phyloP scores from a whole-genome alignment of 2,113 vertebrate genomes.

The Garra rufa region DNA sequence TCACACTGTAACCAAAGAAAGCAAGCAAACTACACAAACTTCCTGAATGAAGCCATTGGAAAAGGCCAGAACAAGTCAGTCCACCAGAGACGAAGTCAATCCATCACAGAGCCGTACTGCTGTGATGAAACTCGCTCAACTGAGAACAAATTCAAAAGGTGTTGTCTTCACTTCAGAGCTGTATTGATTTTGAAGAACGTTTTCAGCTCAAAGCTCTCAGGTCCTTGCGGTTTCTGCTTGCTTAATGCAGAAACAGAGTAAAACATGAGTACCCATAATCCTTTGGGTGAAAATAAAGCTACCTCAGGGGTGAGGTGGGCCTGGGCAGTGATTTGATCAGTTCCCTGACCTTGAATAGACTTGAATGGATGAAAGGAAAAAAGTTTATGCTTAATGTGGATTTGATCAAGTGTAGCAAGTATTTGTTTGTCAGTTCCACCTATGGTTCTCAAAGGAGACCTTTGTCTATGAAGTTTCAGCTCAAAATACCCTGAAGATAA shows the following conservation, averaged over 20 bases:
- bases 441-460: too few relatives aligned
- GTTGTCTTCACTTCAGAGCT: slow-evolving; percentile 36
- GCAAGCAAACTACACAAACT: neutral
- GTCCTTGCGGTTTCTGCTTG: slow-evolving; percentile 37
- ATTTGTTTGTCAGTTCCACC: neutral
- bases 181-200: slow-evolving; percentile 48
- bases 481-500: too few relatives aligned
- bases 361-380: neutral
- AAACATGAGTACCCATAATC: slow-evolving; percentile 41
- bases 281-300: slow-evolving; percentile 48
- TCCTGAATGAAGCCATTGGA: slow-evolving; percentile 27
- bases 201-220: slow-evolving; percentile 17
- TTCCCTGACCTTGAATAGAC: slow-evolving; percentile 33
- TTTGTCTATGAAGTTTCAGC: too few relatives aligned
- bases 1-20: neutral
- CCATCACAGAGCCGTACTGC: neutral
- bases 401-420: neutral
- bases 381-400: neutral
- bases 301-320: slow-evolving; percentile 27
- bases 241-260: slow-evolving; percentile 41
- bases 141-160: slow-evolving; percentile 25
- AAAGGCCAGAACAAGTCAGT: neutral
- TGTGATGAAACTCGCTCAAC: slow-evolving; percentile 25
- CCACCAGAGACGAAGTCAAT: slow-evolving; percentile 14
- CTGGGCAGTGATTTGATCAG: slow-evolving; percentile 25